A percentile compares a stretch with the other conserved stretches of the same genome.
Evolutionary conservation across 2,888 invertebrate species (phyloP).

Genomic region (Peribatodes rhomboidaria): DNA sequence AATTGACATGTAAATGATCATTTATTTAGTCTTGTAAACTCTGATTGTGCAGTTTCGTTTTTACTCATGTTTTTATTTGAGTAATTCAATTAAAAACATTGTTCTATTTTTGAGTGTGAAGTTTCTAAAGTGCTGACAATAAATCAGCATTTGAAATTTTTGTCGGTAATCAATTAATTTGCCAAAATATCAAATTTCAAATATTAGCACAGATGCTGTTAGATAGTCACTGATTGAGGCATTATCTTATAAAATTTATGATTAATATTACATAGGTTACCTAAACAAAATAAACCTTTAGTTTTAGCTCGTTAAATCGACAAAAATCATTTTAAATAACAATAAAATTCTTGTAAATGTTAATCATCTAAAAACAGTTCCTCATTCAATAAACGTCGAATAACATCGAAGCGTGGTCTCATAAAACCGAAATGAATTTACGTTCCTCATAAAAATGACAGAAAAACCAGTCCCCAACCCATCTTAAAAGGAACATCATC

Average conservation of each 20-base stretch:
- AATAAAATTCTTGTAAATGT: constrained; percentile 31
- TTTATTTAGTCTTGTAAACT: too few relatives aligned
- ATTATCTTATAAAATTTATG: not conserved
- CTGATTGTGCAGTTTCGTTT: too few relatives aligned
- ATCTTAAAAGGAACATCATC: not conserved
- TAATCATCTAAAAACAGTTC: constrained; percentile 31
- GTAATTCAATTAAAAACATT: too few relatives aligned
- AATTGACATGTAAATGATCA: too few relatives aligned
- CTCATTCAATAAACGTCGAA: constrained; percentile 25
- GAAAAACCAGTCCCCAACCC: constrained; percentile 30
- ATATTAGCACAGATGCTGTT: too few relatives aligned
- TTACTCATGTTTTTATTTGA: too few relatives aligned
- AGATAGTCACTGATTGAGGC: not conserved
- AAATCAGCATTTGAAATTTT: too few relatives aligned
- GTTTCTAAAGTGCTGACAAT: too few relatives aligned
- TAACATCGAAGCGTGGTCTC: constrained; percentile 27
- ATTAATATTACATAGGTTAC: not conserved
- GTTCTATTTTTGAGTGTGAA: too few relatives aligned
- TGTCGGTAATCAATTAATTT: too few relatives aligned
- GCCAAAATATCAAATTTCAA: too few relatives aligned
- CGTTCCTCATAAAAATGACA: constrained; percentile 26
- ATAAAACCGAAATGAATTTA: constrained; percentile 28
- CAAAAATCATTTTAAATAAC: constrained; percentile 27
- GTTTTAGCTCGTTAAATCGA: constrained; percentile 12
- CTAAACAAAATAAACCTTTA: constrained; percentile 1